phyloP scores from a whole-genome alignment of 1,140 invertebrate species.

The Pemphigus obesinymphae region DNA sequence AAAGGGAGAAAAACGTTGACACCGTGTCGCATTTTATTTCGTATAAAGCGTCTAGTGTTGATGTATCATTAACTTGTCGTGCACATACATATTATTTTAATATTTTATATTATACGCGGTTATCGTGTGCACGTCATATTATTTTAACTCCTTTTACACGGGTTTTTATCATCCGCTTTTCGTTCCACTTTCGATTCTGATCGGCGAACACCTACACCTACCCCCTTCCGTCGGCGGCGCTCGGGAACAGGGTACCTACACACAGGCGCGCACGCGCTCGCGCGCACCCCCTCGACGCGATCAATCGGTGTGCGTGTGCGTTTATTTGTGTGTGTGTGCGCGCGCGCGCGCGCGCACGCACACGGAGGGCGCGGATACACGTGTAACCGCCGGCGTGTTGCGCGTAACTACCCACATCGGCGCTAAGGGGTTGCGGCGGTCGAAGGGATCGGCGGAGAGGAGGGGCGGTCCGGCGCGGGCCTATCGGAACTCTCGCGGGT shows the following conservation, averaged over 20 bases:
- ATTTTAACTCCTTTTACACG: background rate
- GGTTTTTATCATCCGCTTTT: background rate
- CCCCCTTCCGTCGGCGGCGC: background rate
- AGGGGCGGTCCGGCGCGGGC: conserved; percentile 6
- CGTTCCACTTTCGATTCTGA: conserved; percentile 23
- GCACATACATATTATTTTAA: background rate
- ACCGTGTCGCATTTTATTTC: no score
- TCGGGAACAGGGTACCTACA: background rate
- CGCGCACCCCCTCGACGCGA: no score
- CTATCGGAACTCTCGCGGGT: conserved; percentile 21
- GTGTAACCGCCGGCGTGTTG: background rate
- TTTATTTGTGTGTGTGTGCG: no score
- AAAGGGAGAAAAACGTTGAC: no score
- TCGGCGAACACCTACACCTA: background rate
- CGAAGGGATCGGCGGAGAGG: background rate
- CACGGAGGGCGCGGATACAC: background rate
- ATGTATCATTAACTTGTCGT: background rate
- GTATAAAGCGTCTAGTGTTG: no score
- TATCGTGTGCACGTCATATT: no score
- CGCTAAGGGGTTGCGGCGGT: background rate
- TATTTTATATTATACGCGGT: background rate
- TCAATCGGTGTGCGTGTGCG: no score
- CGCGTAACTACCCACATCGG: background rate
- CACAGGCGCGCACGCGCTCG: background rate
- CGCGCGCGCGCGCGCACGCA: background rate